A percentile compares a stretch with the other conserved stretches of the same genome.
Conservation (phyloP, 2,113 vertebrate genomes). For the Planiliza haematocheilus region DNA sequence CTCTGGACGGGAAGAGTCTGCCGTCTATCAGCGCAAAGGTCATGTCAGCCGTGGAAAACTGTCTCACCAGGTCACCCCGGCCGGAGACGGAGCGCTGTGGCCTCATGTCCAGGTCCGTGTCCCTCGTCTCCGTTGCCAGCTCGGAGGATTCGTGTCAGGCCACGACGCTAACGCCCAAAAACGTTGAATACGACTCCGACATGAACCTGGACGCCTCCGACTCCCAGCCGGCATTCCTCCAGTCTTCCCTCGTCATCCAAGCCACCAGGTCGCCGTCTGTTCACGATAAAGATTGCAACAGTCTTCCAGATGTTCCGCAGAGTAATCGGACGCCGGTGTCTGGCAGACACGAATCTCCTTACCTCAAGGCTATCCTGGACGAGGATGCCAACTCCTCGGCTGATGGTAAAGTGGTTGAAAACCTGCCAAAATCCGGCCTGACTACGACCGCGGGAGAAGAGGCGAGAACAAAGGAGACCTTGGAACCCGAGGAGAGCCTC, state of each 20-base stretch:
- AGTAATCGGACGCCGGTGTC: slow-evolving; percentile 80
- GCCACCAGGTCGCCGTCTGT: slow-evolving; percentile 91
- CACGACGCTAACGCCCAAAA: slow-evolving; percentile 87
- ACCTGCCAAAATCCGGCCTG: slow-evolving; percentile 83
- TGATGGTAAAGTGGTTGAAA: slow-evolving; percentile 84
- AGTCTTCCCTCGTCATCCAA: slow-evolving; percentile 88
- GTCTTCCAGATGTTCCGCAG: slow-evolving; percentile 85
- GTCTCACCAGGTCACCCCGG: slow-evolving; percentile 88
- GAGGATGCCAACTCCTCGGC: slow-evolving; percentile 88
- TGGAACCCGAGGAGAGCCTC: slow-evolving; percentile 75
- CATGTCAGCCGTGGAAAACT: slow-evolving; percentile 85
- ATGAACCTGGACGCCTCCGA: slow-evolving; percentile 90
- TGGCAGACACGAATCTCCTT: slow-evolving; percentile 84
- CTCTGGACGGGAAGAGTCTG: slow-evolving; percentile 88
- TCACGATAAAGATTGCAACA: slow-evolving; percentile 88
- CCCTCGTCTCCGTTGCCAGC: slow-evolving; percentile 92
- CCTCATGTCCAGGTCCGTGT: slow-evolving; percentile 92
- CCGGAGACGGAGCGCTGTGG: slow-evolving; percentile 89
- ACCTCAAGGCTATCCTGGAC: slow-evolving; percentile 88
- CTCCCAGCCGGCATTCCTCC: slow-evolving; percentile 92
- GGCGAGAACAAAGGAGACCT: slow-evolving; percentile 79
- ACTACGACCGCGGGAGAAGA: slow-evolving; percentile 72
- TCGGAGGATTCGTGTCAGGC: slow-evolving; percentile 95
- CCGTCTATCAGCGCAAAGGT: slow-evolving; percentile 80
- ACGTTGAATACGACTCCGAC: slow-evolving; percentile 92